Percentiles rank a stretch among this genome's conserved stretches.
Evolutionary conservation across 1,140 invertebrate species (phyloP).

Genomic region (Cotesia glomerata): DNA sequence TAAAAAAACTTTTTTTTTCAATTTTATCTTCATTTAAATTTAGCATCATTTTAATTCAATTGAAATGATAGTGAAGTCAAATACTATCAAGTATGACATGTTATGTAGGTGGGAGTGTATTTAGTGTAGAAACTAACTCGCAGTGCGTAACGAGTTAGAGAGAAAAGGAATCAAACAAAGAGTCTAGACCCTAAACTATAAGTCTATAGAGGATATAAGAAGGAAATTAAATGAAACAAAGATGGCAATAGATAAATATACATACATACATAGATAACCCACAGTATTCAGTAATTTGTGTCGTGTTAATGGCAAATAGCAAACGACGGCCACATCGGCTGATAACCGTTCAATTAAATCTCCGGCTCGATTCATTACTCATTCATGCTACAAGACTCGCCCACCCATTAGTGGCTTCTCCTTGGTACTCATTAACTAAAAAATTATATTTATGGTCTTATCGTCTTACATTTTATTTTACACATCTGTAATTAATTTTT

Average conservation of each 20-base stretch:
- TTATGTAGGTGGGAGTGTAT: no score
- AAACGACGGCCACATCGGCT: slow-evolving; percentile 3
- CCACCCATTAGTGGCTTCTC: slow-evolving; percentile 21
- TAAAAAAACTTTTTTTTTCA: no score
- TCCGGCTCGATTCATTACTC: slow-evolving; percentile 29
- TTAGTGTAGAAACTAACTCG: not conserved
- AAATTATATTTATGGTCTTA: not conserved
- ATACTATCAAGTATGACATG: no score
- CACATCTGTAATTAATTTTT: no score
- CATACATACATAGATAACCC: not conserved
- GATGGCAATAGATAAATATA: not conserved
- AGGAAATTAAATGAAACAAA: no score
- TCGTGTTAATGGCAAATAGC: slow-evolving; percentile 24
- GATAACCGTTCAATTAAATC: slow-evolving; percentile 32
- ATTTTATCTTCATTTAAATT: no score
- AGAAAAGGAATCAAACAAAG: not conserved
- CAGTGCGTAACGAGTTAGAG: slow-evolving; percentile 1
- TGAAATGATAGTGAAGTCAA: no score
- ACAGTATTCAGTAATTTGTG: not conserved
- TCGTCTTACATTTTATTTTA: no score
- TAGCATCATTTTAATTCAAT: no score
- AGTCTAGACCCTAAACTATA: not conserved
- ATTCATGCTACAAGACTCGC: slow-evolving; percentile 30
- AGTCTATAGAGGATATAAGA: no score
- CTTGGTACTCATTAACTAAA: slow-evolving; percentile 1